These are phyloP conservation scores for Bombus waltoni DNA, from an alignment of 1,140 invertebrate species.

Conservation along the genomic window DNA sequence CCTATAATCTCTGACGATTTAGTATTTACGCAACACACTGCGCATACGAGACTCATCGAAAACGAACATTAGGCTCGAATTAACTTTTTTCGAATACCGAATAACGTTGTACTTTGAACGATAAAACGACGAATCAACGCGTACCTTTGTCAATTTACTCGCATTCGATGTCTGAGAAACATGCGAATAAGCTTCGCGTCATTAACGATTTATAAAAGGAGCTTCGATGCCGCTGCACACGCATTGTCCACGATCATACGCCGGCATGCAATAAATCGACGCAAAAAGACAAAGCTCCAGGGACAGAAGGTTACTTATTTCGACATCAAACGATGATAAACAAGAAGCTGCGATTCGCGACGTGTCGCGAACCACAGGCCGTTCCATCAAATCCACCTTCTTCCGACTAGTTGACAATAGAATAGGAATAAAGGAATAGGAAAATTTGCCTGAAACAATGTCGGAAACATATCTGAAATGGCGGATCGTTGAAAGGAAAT, in stretches of 20 bases:
- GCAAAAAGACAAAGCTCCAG: conserved; percentile 9
- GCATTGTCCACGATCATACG: conserved; percentile 29
- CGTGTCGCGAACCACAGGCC: background rate
- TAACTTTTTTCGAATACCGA: background rate
- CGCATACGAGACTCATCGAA: no score
- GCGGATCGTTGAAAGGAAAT: no score
- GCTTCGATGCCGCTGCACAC: background rate
- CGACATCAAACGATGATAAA: conserved; percentile 38
- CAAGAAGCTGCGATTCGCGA: conserved; percentile 21
- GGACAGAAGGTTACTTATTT: background rate
- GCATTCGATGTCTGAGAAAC: background rate
- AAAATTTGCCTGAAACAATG: background rate
- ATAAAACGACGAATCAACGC: background rate
- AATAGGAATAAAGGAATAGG: no score
- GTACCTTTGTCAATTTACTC: conserved; percentile 7
- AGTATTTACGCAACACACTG: background rate
- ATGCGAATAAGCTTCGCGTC: background rate
- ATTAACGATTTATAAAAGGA: conserved; percentile 14
- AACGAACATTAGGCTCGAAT: background rate
- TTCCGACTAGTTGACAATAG: background rate
- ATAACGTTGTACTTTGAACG: background rate
- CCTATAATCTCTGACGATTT: background rate
- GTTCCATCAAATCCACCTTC: background rate
- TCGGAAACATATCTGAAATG: no score
- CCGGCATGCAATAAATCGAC: conserved; percentile 6